A percentile compares a stretch with the other conserved stretches of the same genome.
Evolutionary conservation across 2,113 vertebrate genomes (phyloP).

Genomic region (Hippocampus mohnikei): DNA sequence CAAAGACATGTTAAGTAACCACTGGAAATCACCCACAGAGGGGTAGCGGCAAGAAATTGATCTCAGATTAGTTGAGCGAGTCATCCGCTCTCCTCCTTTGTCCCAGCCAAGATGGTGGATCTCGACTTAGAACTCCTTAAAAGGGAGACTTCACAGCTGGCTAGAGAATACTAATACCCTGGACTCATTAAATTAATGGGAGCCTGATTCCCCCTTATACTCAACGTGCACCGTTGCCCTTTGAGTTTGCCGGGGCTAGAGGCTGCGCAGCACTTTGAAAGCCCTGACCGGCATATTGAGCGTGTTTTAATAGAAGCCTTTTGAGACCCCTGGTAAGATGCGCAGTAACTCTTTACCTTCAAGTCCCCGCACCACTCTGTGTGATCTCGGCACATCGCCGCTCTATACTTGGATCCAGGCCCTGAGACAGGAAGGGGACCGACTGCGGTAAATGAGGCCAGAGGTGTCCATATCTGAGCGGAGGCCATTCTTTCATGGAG

Average conservation of each 20-base stretch:
- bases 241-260: constrained; percentile 76
- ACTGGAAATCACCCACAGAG: constrained; percentile 61
- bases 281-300: constrained; percentile 75
- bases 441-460: constrained; percentile 69
- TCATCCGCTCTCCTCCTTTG: constrained; percentile 56
- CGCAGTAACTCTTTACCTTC: constrained; percentile 70
- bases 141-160: constrained; percentile 65
- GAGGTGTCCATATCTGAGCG: constrained; percentile 69
- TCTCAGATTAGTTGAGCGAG: constrained; percentile 62
- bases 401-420: constrained; percentile 60
- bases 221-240: constrained; percentile 68
- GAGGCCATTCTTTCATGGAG: constrained; percentile 74
- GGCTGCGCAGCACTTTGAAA: constrained; percentile 72
- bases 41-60: constrained; percentile 59
- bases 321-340: constrained; percentile 73
- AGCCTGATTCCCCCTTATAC: constrained; percentile 67
- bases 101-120: constrained; percentile 65
- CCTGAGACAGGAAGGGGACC: constrained; percentile 52
- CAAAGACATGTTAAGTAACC: constrained; percentile 55
- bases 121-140: constrained; percentile 65
- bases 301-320: constrained; percentile 72
- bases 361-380: constrained; percentile 68
- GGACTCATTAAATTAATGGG: constrained; percentile 78
- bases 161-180: constrained; percentile 74
- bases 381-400: constrained; percentile 72